These are phyloP conservation scores for Planococcus citri DNA, from an alignment of 1,140 invertebrate genomes.

Conservation along the genomic window DNA sequence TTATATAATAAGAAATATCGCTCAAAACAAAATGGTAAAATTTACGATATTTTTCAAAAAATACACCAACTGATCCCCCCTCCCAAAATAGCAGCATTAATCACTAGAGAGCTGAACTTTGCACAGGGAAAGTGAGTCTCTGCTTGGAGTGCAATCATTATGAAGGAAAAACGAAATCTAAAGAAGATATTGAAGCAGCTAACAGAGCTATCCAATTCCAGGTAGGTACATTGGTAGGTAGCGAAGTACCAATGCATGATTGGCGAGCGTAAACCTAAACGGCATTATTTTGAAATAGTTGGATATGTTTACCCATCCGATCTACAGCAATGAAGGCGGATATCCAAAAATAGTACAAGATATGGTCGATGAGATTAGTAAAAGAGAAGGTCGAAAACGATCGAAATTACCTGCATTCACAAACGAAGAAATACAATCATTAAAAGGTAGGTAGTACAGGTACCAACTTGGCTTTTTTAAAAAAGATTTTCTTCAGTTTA, in stretches of 20 bases:
- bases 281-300: conserved; percentile 33
- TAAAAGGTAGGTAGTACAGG: conserved; percentile 33
- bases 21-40: conserved; percentile 38
- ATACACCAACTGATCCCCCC: not conserved
- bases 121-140: conserved; percentile 38
- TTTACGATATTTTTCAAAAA: not conserved
- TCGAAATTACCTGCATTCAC: conserved; percentile 42
- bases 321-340: too few species aligned
- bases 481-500: too few species aligned
- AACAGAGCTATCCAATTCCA: conserved; percentile 37
- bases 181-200: conserved; percentile 37
- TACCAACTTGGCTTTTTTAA: too few species aligned
- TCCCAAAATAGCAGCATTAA: too few species aligned
- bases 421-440: conserved; percentile 33
- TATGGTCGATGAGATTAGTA: conserved; percentile 35
- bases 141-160: conserved; percentile 37
- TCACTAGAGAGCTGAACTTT: not conserved
- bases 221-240: conserved; percentile 24
- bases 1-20: conserved; percentile 51
- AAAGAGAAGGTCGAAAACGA: too few species aligned
- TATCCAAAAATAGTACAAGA: conserved; percentile 41
- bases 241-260: not conserved
- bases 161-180: conserved; percentile 38
- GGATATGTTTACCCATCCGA: conserved; percentile 38
- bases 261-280: conserved; percentile 23